These are phyloP conservation scores for Athene cunicularia DNA, from an alignment of 2,113 vertebrate genomes.

Conservation along the genomic window DNA sequence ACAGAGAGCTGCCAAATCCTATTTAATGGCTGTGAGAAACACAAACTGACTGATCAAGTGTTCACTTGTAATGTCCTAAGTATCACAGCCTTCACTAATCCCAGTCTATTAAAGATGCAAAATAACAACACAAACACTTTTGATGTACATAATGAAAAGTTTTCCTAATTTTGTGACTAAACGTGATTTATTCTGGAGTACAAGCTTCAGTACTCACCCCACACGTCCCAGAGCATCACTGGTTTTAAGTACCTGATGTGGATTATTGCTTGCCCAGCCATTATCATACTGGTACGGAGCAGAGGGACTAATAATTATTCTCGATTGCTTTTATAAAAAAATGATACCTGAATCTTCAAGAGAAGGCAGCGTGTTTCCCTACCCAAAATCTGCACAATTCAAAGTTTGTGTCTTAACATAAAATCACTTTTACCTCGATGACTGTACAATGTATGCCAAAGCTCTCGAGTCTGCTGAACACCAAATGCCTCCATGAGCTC, in stretches of 20 bases:
- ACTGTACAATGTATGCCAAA: accelerated
- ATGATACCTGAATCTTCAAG: neutral
- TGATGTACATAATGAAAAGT: neutral
- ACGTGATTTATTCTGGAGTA: neutral
- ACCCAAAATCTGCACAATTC: neutral
- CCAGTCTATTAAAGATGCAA: neutral
- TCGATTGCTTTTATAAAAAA: neutral
- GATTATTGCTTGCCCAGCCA: neutral
- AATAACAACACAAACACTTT: neutral
- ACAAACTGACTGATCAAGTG: neutral
- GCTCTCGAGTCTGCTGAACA: neutral
- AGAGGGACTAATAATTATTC: neutral
- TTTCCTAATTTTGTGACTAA: neutral
- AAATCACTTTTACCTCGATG: accelerated
- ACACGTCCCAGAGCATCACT: neutral
- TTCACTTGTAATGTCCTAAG: neutral
- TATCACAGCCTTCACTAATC: neutral
- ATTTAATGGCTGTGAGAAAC: neutral
- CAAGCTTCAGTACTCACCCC: neutral
- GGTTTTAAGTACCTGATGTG: neutral
- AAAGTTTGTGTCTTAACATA: neutral
- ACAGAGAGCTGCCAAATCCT: neutral
- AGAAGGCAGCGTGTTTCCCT: neutral
- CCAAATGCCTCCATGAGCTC: neutral
- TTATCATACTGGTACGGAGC: neutral